Percentiles rank a stretch among this genome's conserved stretches.
phyloP scores from a whole-genome alignment of 2,113 vertebrate species.

The Melierax canorus region DNA sequence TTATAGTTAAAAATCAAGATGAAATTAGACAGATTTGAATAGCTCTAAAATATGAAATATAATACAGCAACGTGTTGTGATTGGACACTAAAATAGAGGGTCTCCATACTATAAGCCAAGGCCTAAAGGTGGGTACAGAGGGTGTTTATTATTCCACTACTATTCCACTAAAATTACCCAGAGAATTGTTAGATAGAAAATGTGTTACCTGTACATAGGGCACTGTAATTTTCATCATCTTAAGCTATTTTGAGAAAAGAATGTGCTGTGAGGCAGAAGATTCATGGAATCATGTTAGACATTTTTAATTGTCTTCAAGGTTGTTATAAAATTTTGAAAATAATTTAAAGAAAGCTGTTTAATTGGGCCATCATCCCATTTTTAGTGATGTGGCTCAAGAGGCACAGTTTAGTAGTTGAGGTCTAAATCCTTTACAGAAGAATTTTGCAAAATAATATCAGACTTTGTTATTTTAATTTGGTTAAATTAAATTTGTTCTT shows the following conservation, averaged over 20 bases:
- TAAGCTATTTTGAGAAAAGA: neutral
- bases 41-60: neutral
- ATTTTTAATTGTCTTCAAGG: neutral
- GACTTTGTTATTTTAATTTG: neutral
- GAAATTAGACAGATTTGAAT: neutral
- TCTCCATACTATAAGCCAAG: neutral
- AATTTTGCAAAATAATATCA: neutral
- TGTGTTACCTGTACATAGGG: neutral
- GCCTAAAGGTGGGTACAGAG: accelerated
- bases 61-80: neutral
- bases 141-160: neutral
- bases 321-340: neutral
- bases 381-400: neutral
- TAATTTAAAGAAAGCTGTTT: neutral
- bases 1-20: neutral
- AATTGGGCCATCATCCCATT: neutral
- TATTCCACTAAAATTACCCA: neutral
- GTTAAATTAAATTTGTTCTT: neutral
- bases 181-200: neutral
- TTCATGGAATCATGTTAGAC: neutral
- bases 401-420: neutral
- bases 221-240: neutral
- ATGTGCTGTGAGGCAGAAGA: neutral
- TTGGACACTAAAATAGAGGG: neutral
- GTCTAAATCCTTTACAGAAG: neutral